These are phyloP conservation scores for Ctenodactylus gundi DNA, from an alignment of 2,113 vertebrate species.

Conservation along the genomic window DNA sequence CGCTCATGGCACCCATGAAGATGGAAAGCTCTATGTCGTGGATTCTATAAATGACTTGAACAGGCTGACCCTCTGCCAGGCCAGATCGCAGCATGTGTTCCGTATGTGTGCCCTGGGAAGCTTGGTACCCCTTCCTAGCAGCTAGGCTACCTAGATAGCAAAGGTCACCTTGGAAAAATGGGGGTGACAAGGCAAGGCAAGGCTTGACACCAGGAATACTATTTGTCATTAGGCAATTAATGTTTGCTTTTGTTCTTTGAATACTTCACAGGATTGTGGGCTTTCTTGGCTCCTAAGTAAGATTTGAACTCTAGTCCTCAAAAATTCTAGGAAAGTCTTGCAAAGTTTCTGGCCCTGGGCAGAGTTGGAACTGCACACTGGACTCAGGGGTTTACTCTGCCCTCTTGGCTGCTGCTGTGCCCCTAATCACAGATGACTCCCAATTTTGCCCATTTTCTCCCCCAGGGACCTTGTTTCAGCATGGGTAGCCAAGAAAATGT, in stretches of 20 bases:
- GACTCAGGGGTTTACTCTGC: background rate
- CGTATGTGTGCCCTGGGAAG: conserved; percentile 64
- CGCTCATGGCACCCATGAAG: conserved; percentile 63
- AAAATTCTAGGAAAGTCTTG: background rate
- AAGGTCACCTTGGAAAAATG: background rate
- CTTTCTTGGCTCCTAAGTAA: background rate
- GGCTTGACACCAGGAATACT: no score
- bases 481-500: background rate
- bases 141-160: background rate
- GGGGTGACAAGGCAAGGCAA: background rate
- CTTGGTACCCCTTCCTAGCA: background rate
- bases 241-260: background rate
- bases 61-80: conserved; percentile 82
- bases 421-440: background rate
- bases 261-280: background rate
- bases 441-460: rapidly evolving
- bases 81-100: conserved; percentile 53
- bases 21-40: conserved; percentile 86
- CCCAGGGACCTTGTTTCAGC: background rate
- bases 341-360: background rate
- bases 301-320: background rate
- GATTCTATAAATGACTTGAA: conserved; percentile 89
- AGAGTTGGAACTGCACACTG: background rate
- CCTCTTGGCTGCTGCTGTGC: no score
- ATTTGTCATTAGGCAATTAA: background rate